Evolutionary conservation across 2,113 vertebrate species (phyloP).

Genomic region (Sciurus niger): DNA sequence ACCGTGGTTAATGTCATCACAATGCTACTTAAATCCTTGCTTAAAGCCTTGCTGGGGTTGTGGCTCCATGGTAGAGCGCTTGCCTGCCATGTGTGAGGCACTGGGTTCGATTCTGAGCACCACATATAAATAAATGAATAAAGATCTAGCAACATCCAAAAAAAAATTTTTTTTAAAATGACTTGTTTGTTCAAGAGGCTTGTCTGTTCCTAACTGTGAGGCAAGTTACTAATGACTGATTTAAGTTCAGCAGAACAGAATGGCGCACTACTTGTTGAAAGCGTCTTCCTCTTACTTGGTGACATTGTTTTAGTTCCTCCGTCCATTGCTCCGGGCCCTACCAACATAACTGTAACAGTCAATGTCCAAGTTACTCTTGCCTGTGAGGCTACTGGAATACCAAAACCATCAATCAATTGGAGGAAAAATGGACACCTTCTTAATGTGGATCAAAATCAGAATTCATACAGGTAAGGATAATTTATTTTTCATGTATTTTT

Average conservation of each 20-base stretch:
- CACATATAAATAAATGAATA: too few species aligned
- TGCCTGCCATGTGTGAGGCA: too few species aligned
- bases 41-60: too few species aligned
- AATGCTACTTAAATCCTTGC: neutral
- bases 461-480: slow-evolving; percentile 94
- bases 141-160: too few species aligned
- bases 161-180: too few species aligned
- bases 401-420: slow-evolving; percentile 94
- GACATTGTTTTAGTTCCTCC: slow-evolving; percentile 92
- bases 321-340: slow-evolving; percentile 89
- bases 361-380: slow-evolving; percentile 96
- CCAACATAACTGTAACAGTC: slow-evolving; percentile 93
- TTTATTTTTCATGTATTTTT: neutral
- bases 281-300: neutral
- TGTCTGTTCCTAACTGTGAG: neutral
- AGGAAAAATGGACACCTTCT: slow-evolving; percentile 92
- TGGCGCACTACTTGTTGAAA: neutral
- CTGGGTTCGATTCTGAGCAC: too few species aligned
- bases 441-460: slow-evolving; percentile 96
- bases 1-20: neutral
- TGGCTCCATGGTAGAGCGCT: too few species aligned
- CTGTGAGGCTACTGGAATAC: slow-evolving; percentile 96
- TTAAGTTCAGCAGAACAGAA: neutral
- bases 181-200: neutral
- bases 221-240: neutral